Evolutionary conservation across 2,797 vertebrate species (phyloP).

Genomic region (Trematomus bernacchii): DNA sequence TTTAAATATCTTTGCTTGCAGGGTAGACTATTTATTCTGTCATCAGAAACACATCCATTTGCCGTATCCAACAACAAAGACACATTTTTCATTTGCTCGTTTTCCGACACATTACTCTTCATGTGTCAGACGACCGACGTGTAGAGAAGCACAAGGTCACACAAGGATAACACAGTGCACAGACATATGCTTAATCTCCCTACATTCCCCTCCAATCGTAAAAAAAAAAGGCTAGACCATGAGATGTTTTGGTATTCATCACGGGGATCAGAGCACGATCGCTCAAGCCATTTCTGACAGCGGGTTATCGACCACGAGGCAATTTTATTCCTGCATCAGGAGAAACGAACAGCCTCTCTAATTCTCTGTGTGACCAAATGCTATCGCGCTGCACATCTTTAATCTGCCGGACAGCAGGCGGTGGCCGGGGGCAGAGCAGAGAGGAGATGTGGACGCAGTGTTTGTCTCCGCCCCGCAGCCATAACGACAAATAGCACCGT

Average conservation of each 20-base stretch:
- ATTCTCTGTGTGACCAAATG: constrained; percentile 57
- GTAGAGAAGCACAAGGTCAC: constrained; percentile 41
- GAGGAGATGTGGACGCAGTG: constrained; percentile 16
- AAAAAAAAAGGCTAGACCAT: constrained; percentile 8
- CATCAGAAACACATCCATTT: constrained; percentile 5
- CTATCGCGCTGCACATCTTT: constrained; percentile 58
- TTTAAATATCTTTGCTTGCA: neutral
- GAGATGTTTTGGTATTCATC: constrained; percentile 61
- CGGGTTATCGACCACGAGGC: constrained; percentile 67
- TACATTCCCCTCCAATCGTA: constrained; percentile 2
- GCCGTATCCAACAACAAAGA: neutral
- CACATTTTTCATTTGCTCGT: neutral
- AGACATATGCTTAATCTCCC: neutral
- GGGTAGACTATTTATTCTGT: neutral
- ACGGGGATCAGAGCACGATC: constrained; percentile 49
- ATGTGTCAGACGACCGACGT: neutral
- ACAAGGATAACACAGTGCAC: constrained; percentile 24
- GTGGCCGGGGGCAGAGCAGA: constrained; percentile 14
- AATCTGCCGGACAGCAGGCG: constrained; percentile 29
- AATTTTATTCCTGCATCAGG: constrained; percentile 59
- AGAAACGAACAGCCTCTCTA: constrained; percentile 44
- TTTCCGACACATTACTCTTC: constrained; percentile 12
- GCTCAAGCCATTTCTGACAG: constrained; percentile 70
- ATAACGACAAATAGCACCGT: neutral
- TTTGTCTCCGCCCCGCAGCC: neutral